Conservation (phyloP, 2,113 vertebrate species). For the Ceratotherium simum region DNA sequence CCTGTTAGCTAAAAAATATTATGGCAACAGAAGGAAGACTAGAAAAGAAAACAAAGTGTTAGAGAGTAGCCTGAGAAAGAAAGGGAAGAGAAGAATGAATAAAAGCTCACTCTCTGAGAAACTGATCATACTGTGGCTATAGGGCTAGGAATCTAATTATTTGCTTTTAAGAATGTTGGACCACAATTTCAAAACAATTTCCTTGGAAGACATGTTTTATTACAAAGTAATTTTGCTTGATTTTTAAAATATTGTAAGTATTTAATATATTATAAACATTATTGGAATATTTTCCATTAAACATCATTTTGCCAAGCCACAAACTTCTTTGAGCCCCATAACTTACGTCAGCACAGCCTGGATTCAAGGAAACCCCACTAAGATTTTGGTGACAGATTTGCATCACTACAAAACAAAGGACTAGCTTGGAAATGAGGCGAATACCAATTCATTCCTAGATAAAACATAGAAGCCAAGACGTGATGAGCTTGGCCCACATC, state of each 20-base stretch:
- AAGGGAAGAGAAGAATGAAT: neutral
- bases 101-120: constrained; percentile 24
- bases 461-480: constrained; percentile 46
- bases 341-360: constrained; percentile 35
- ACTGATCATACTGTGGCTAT: neutral
- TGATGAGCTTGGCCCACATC: constrained; percentile 15
- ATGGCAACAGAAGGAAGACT: neutral
- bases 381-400: constrained; percentile 57
- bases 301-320: constrained; percentile 60
- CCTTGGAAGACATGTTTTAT: constrained; percentile 63
- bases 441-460: neutral
- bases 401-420: constrained; percentile 23
- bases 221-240: constrained; percentile 57
- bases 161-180: constrained; percentile 52
- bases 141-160: constrained; percentile 52
- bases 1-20: constrained; percentile 38
- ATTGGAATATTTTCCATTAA: constrained; percentile 68
- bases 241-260: constrained; percentile 63
- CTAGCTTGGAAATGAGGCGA: constrained; percentile 44
- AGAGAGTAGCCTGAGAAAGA: neutral
- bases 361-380: constrained; percentile 65
- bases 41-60: constrained; percentile 54
- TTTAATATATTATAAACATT: constrained; percentile 64
- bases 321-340: constrained; percentile 34
- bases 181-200: constrained; percentile 66